Conservation (phyloP, 2,797 vertebrate species). For the Hydrophis major region DNA sequence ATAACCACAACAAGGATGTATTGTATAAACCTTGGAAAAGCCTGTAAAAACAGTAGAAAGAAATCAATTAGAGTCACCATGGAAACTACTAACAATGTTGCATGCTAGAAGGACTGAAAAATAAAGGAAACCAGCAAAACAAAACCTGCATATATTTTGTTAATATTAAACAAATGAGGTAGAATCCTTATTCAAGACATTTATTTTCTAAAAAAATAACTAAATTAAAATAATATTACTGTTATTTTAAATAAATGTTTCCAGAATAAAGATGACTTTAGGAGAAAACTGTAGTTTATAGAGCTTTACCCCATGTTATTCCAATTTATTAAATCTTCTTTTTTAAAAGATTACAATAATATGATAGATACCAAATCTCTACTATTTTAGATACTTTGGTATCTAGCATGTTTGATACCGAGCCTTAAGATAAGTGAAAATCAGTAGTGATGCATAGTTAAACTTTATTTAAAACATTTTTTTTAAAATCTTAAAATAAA, state of each 20-base stretch:
- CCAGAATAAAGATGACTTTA: conserved; percentile 34
- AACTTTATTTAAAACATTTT: neutral
- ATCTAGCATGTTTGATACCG: conserved; percentile 7
- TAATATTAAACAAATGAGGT: conserved; percentile 40
- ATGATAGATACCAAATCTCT: neutral
- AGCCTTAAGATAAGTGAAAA: neutral
- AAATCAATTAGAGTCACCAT: conserved; percentile 72
- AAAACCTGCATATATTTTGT: conserved; percentile 50
- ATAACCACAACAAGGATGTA: conserved; percentile 64
- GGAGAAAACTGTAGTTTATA: conserved; percentile 32
- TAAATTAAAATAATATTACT: neutral
- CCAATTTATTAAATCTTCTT: neutral
- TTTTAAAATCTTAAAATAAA: neutral
- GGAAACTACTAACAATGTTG: conserved; percentile 68
- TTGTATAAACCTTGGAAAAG: conserved; percentile 66
- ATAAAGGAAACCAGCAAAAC: conserved; percentile 57
- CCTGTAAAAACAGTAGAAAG: conserved; percentile 65
- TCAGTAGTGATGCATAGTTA: neutral
- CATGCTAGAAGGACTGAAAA: conserved; percentile 61
- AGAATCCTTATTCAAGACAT: conserved; percentile 15
- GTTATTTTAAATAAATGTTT: conserved; percentile 18
- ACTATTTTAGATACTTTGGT: neutral
- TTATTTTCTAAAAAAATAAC: neutral
- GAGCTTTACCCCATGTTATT: neutral
- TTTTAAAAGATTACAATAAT: neutral